These are phyloP conservation scores for Sceliomorpha sp. DNA, from an alignment of 2,888 invertebrate genomes.

Conservation along the genomic window DNA sequence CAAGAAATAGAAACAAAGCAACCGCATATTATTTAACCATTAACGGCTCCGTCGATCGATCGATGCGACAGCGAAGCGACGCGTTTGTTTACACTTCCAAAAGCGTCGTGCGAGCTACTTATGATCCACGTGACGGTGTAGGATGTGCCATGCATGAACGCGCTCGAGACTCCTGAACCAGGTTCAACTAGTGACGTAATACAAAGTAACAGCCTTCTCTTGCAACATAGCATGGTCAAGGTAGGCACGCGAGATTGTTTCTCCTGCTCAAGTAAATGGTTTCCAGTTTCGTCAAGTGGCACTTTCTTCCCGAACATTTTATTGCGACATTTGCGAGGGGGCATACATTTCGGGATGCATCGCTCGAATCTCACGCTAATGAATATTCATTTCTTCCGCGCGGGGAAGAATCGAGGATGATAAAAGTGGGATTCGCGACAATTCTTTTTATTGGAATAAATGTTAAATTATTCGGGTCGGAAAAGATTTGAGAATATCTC, in stretches of 20 bases:
- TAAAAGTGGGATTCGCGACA: too few relatives aligned
- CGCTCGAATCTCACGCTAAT: not conserved
- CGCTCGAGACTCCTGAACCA: slow-evolving; percentile 56
- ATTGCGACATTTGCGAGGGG: not conserved
- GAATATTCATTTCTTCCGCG: not conserved
- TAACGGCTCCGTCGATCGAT: too few relatives aligned
- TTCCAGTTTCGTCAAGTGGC: slow-evolving; percentile 24
- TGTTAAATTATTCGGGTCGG: slow-evolving; percentile 3
- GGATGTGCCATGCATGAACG: slow-evolving; percentile 55
- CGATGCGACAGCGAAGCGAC: too few relatives aligned
- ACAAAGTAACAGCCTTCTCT: slow-evolving; percentile 49
- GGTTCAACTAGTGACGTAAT: slow-evolving; percentile 52
- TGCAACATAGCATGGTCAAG: slow-evolving; percentile 51
- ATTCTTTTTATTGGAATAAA: not conserved
- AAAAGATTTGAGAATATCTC: too few relatives aligned
- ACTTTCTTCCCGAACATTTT: slow-evolving; percentile 3
- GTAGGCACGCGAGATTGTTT: slow-evolving; percentile 55
- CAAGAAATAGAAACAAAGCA: too few relatives aligned
- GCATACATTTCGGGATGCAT: not conserved
- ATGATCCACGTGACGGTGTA: slow-evolving; percentile 45
- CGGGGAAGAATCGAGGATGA: too few relatives aligned
- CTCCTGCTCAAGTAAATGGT: slow-evolving; percentile 37
- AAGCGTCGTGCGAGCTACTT: slow-evolving; percentile 30
- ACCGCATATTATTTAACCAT: too few relatives aligned
- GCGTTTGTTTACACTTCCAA: slow-evolving; percentile 33